phyloP scores from a whole-genome alignment of 2,113 vertebrate genomes.

The Corapipo altera region DNA sequence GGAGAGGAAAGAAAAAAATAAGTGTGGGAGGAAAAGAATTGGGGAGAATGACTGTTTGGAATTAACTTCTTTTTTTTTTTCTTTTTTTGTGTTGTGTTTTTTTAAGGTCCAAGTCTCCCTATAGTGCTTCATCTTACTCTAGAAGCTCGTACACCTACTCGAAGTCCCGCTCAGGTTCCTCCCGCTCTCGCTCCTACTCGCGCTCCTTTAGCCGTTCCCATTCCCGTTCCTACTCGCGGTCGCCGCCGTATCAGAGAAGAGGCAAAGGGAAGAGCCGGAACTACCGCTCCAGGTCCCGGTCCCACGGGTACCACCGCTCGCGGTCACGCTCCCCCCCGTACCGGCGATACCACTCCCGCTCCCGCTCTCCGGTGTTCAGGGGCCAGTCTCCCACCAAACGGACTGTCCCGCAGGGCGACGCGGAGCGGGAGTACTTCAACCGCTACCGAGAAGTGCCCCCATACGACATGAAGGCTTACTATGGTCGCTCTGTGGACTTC shows the following conservation, averaged over 20 bases:
- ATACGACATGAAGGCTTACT: slow-evolving; percentile 86
- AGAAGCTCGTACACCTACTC: slow-evolving; percentile 88
- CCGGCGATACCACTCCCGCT: slow-evolving; percentile 82
- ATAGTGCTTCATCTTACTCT: slow-evolving; percentile 85
- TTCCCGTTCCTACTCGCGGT: slow-evolving; percentile 85
- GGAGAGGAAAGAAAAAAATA: slow-evolving; percentile 37
- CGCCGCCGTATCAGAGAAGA: slow-evolving; percentile 79
- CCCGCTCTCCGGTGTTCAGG: slow-evolving; percentile 82
- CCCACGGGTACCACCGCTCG: slow-evolving; percentile 87
- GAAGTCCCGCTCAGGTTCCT: slow-evolving; percentile 86
- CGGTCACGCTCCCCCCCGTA: slow-evolving; percentile 88
- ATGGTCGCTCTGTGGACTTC: slow-evolving; percentile 76
- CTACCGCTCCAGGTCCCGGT: slow-evolving; percentile 84
- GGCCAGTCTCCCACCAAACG: slow-evolving; percentile 88
- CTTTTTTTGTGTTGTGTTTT: slow-evolving; percentile 48
- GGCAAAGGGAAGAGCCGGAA: slow-evolving; percentile 81
- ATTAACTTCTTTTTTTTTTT: slow-evolving; percentile 58
- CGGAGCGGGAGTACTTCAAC: slow-evolving; percentile 79
- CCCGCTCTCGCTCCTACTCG: slow-evolving; percentile 85
- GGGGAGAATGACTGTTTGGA: neutral
- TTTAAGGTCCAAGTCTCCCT: slow-evolving; percentile 92
- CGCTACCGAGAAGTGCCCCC: slow-evolving; percentile 84
- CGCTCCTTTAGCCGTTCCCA: slow-evolving; percentile 91
- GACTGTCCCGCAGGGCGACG: slow-evolving; percentile 74
- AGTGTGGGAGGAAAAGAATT: slow-evolving; percentile 3